Conservation (phyloP, 2,797 vertebrate genomes). For the Acanthopagrus latus region DNA sequence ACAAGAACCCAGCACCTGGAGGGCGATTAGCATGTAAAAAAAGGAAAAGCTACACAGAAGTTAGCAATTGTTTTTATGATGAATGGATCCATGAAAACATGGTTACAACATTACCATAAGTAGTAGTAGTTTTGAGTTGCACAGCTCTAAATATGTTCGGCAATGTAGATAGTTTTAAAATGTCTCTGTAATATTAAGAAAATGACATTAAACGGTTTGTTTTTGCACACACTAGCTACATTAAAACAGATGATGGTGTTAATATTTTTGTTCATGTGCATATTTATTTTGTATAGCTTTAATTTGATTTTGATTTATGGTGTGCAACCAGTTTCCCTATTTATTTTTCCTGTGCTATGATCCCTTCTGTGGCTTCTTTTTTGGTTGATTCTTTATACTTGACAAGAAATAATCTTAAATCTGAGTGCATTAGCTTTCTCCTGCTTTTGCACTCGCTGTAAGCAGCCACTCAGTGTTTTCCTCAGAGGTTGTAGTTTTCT, state of each 20-base stretch:
- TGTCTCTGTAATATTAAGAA: neutral
- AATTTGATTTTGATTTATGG: neutral
- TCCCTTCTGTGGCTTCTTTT: neutral
- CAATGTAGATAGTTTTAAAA: neutral
- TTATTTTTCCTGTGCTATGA: neutral
- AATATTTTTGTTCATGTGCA: neutral
- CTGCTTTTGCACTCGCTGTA: neutral
- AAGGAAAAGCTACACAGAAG: neutral
- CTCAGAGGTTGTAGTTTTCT: neutral
- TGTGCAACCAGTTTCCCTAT: neutral
- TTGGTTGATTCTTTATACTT: neutral
- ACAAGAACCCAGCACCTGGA: conserved; percentile 68
- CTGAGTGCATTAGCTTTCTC: neutral
- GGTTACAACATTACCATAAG: too few species aligned
- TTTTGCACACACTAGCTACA: neutral
- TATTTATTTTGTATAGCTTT: neutral
- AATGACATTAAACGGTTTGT: neutral
- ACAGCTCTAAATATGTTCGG: neutral
- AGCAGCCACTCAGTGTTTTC: neutral
- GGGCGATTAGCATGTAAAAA: conserved; percentile 39
- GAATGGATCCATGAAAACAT: neutral
- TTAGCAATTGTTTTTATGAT: neutral
- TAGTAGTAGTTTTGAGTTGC: rapidly evolving
- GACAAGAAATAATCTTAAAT: neutral
- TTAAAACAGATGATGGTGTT: neutral